phyloP scores from a whole-genome alignment of 2,113 vertebrate genomes.

The Megaceryle maxima region DNA sequence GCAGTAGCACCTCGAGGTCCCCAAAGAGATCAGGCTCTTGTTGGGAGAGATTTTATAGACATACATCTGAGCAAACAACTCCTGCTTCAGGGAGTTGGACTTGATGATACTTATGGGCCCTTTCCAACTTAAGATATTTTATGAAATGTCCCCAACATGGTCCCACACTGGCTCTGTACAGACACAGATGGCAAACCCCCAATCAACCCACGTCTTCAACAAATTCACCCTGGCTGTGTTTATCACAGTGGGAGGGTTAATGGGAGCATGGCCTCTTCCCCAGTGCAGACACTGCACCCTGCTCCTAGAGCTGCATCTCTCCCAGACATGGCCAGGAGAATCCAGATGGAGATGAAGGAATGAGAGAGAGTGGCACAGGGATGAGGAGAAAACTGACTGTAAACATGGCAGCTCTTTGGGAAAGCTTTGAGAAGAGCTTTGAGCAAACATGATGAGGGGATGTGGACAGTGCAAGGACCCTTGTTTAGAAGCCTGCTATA shows the following conservation, averaged over 20 bases:
- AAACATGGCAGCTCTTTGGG: not conserved
- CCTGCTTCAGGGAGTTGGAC: not conserved
- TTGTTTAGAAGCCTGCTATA: not conserved
- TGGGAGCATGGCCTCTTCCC: rapidly evolving
- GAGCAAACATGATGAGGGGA: not conserved
- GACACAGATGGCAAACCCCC: not conserved
- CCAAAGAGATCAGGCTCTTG: not conserved
- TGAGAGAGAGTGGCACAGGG: not conserved
- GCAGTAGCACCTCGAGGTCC: not conserved
- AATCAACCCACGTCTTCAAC: not conserved
- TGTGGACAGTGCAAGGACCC: not conserved
- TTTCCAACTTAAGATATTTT: not conserved
- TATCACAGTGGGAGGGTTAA: not conserved
- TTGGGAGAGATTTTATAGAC: not conserved
- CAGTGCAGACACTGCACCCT: not conserved
- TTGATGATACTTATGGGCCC: not conserved
- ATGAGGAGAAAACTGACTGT: not conserved
- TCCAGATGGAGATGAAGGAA: not conserved
- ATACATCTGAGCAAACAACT: not conserved
- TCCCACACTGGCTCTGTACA: not conserved
- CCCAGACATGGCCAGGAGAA: not conserved
- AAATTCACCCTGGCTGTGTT: rapidly evolving
- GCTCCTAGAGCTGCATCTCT: not conserved
- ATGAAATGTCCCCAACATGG: not conserved
- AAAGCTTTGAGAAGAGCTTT: not conserved